phyloP scores from a whole-genome alignment of 1,140 invertebrate genomes.

The Lucilia cuprina region DNA sequence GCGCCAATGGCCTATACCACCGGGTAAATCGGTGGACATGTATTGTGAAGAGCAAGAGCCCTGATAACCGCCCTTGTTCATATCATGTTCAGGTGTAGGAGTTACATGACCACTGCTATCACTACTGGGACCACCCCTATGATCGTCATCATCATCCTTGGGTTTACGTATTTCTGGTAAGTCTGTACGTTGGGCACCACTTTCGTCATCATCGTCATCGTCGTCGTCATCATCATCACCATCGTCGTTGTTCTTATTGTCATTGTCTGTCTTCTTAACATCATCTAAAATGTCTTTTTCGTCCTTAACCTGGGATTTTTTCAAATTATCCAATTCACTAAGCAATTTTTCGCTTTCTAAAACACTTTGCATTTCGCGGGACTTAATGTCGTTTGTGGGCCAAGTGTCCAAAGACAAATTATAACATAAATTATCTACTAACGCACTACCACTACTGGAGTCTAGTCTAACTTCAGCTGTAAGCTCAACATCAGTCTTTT shows the following conservation, averaged over 20 bases:
- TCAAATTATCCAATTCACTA: conserved; percentile 35
- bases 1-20: conserved; percentile 81
- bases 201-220: conserved; percentile 54
- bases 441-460: neutral
- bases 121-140: conserved; percentile 69
- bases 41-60: conserved; percentile 69
- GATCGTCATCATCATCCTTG: conserved; percentile 53
- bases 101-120: conserved; percentile 69
- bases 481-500: conserved; percentile 30
- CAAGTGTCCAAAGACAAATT: conserved; percentile 55
- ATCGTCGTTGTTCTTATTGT: conserved; percentile 46
- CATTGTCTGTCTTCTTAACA: conserved; percentile 40
- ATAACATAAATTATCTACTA: conserved; percentile 44
- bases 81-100: conserved; percentile 62
- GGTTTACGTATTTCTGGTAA: conserved; percentile 58
- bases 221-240: conserved; percentile 63
- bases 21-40: conserved; percentile 75
- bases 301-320: conserved; percentile 43
- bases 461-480: neutral
- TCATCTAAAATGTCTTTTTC: conserved; percentile 3
- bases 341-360: conserved; percentile 32
- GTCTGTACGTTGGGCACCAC: conserved; percentile 56
- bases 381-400: conserved; percentile 29
- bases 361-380: neutral
- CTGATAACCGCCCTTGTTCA: conserved; percentile 56